Evolutionary conservation across 1,140 invertebrate species (phyloP).

Genomic region (Diabrotica virgifera): DNA sequence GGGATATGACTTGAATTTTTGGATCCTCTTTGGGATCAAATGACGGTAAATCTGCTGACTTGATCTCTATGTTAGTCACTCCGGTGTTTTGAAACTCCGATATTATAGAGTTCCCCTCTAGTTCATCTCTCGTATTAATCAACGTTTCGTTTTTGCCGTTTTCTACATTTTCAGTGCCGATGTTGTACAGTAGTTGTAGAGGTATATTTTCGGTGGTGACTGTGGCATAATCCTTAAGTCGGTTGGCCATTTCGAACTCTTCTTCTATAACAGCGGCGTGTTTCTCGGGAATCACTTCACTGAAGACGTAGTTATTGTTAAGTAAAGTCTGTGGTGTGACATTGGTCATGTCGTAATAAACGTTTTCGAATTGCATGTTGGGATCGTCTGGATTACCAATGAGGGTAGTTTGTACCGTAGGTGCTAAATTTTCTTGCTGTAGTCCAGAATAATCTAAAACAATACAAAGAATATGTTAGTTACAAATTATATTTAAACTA

Average conservation of each 20-base stretch:
- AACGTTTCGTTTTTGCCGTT: slow-evolving; percentile 43
- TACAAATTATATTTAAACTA: no score
- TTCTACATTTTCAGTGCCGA: slow-evolving; percentile 44
- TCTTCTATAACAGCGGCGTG: slow-evolving; percentile 39
- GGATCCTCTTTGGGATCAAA: not conserved
- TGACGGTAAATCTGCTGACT: not conserved
- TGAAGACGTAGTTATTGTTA: not conserved
- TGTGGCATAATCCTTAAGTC: slow-evolving; percentile 47
- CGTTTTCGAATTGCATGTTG: slow-evolving; percentile 10
- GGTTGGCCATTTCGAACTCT: slow-evolving; percentile 43
- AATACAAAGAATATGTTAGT: not conserved
- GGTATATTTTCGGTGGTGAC: slow-evolving; percentile 45
- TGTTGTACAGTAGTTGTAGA: slow-evolving; percentile 43
- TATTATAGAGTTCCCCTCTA: slow-evolving; percentile 44
- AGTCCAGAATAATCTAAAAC: slow-evolving; percentile 4
- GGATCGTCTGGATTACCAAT: not conserved
- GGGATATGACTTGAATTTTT: not conserved
- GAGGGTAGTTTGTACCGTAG: not conserved
- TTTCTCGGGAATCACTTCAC: slow-evolving; percentile 21
- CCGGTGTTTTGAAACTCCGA: slow-evolving; percentile 45
- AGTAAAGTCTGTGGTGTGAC: slow-evolving; percentile 11
- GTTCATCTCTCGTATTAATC: slow-evolving; percentile 39
- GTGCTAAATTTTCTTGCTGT: not conserved
- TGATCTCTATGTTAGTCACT: not conserved
- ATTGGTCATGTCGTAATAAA: not conserved